These are phyloP conservation scores for Drosophila barbarae DNA, from an alignment of 2,888 invertebrate species.

Conservation along the genomic window DNA sequence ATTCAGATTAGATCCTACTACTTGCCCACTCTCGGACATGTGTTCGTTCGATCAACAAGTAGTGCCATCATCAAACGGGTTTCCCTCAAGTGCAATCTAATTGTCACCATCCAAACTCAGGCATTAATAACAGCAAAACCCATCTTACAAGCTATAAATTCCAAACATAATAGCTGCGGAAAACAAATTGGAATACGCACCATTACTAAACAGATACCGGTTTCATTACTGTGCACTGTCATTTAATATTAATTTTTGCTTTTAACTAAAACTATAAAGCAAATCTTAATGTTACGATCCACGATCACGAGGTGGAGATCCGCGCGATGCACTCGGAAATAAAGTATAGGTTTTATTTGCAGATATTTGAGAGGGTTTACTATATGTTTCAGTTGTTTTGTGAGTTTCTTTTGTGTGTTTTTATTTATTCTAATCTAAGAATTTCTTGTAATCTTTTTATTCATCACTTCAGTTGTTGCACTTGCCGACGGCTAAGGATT, in stretches of 20 bases:
- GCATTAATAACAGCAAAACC: conserved; percentile 13
- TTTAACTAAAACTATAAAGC: conserved; percentile 63
- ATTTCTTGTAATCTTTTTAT: neutral
- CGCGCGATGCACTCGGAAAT: conserved; percentile 16
- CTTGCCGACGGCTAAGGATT: conserved; percentile 56
- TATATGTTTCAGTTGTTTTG: neutral
- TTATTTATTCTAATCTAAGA: neutral
- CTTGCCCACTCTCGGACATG: conserved; percentile 9
- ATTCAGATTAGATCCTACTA: conserved; percentile 21
- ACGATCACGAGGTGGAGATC: conserved; percentile 11
- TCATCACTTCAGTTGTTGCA: conserved; percentile 13
- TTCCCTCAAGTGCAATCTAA: conserved; percentile 23
- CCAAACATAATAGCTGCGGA: neutral
- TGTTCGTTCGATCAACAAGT: conserved; percentile 17
- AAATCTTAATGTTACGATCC: conserved; percentile 39
- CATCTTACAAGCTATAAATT: conserved; percentile 19
- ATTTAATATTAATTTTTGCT: conserved; percentile 74
- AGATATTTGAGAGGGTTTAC: neutral
- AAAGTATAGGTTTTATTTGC: neutral
- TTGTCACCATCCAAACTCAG: conserved; percentile 20
- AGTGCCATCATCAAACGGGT: conserved; percentile 18
- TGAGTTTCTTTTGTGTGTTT: neutral
- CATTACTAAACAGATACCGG: conserved; percentile 79
- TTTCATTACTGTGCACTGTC: conserved; percentile 79
- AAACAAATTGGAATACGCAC: conserved; percentile 66